phyloP scores from a whole-genome alignment of 2,888 invertebrate genomes.

The Hypomecis atomaria region DNA sequence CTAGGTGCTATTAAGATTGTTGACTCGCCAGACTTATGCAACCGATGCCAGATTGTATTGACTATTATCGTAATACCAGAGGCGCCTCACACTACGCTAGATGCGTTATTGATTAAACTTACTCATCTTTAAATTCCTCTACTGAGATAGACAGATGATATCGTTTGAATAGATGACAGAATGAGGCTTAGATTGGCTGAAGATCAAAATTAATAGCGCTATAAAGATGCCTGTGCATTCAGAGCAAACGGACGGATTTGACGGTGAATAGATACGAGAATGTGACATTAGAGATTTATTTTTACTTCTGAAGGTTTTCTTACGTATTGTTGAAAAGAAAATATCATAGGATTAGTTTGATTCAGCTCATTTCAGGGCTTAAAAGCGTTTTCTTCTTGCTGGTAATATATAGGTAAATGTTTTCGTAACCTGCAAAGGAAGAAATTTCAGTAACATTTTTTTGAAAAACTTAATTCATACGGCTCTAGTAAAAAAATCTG shows the following conservation, averaged over 20 bases:
- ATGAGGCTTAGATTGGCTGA: slow-evolving; percentile 21
- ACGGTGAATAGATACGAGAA: not conserved
- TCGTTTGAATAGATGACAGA: slow-evolving; percentile 26
- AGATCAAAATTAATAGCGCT: slow-evolving; percentile 20
- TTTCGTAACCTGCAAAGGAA: no score
- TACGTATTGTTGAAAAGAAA: no score
- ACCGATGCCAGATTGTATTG: slow-evolving; percentile 15
- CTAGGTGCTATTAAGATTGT: not conserved
- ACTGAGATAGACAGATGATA: slow-evolving; percentile 22
- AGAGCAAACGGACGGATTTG: slow-evolving; percentile 2
- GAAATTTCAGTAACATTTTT: no score
- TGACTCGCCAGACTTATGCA: slow-evolving; percentile 15
- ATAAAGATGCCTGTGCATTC: slow-evolving; percentile 11
- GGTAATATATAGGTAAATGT: no score
- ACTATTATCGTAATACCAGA: slow-evolving; percentile 14
- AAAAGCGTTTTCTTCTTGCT: no score
- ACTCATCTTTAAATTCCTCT: slow-evolving; percentile 22
- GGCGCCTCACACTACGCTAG: slow-evolving; percentile 25
- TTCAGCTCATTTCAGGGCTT: no score
- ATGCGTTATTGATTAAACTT: slow-evolving; percentile 28
- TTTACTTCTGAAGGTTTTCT: no score
- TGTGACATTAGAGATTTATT: not conserved
- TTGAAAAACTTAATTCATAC: no score
- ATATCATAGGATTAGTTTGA: no score
- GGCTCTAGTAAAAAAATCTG: no score